Evolutionary conservation across 2,113 vertebrate genomes (phyloP), one percentile per base, ranked within the genome.

Genomic region (Pelvicachromis taeniatus): DNA sequence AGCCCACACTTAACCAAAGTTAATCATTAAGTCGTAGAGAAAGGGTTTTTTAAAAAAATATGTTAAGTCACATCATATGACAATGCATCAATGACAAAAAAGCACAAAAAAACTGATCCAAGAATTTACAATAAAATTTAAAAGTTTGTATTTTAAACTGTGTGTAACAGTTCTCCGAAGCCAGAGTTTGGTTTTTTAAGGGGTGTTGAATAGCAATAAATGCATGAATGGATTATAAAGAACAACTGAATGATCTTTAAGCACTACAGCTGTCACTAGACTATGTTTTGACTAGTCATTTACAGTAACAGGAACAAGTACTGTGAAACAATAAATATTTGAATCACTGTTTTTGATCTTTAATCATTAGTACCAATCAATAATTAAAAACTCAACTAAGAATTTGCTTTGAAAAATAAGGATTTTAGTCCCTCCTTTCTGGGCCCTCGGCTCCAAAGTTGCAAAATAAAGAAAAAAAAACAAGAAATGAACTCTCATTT

Each of bases 401-500:
- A 53, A 16, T n/a, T 42, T 14, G 61, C 6, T 17, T 6, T 19
- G 5, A 45, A 26, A 13, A 54, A 40, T 12, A 17, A 4, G 2
- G 26, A 80, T 50, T 54, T 45, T 26, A 58, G 12, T 45, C 17
- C 4, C 12, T 10, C 29, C 29, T 85, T 35, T 80, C 7, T 77
- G 77, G 26, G 13, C 1, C 29, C 82, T 91, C 93, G 95, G 95
- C 93, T 92, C 89, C 93, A 94, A 95, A 80, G 91, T 90, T 94
- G 92, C 91, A 92, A n/a, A n/a, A n/a, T 16, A 52, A 96, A 92
- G 23, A 90, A 95, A 95, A 19, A 2, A 96, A 95, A 94, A 95
- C 92, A 95, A 92, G 31, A 90, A 95, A 95, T 95, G 92, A 94
- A 95, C 96, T 95, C 95, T 95, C 92, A 95, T 96, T 96, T 88